phyloP scores from a whole-genome alignment of 2,797 vertebrate genomes.

The Neostethus bicornis region DNA sequence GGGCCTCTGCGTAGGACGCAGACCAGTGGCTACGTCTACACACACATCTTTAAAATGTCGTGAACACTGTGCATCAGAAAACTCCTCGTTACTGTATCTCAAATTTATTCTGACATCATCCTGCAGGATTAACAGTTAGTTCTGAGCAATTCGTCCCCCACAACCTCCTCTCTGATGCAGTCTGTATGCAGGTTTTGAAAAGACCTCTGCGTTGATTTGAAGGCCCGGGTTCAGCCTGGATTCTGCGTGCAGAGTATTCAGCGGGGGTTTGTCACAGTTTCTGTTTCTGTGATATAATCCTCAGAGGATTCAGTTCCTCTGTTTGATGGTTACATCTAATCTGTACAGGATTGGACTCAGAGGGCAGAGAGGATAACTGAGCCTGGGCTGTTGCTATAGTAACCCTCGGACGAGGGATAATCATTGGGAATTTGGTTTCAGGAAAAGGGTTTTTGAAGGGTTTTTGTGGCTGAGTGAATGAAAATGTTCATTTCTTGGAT shows the following conservation, averaged over 20 bases:
- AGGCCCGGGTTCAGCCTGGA: constrained; percentile 16
- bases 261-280: constrained; percentile 18
- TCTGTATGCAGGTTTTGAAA: constrained; percentile 26
- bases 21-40: constrained; percentile 27
- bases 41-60: constrained; percentile 43
- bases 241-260: neutral
- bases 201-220: constrained; percentile 13
- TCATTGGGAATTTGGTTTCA: constrained; percentile 37
- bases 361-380: constrained; percentile 31
- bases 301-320: constrained; percentile 34
- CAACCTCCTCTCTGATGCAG: neutral
- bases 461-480: constrained; percentile 13
- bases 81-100: constrained; percentile 18
- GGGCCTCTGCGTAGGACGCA: constrained; percentile 23
- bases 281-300: constrained; percentile 49
- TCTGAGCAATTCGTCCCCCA: neutral
- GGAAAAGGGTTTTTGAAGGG: constrained; percentile 19
- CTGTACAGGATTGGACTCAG: constrained; percentile 49
- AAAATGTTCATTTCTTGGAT: neutral
- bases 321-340: constrained; percentile 56
- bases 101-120: constrained; percentile 36
- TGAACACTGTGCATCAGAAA: constrained; percentile 16
- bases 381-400: constrained; percentile 59
- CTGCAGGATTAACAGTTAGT: constrained; percentile 8
- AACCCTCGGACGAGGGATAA: constrained; percentile 34